These are phyloP conservation scores for Tupiocoris notatus DNA, from an alignment of 2,888 invertebrate species.

Conservation along the genomic window DNA sequence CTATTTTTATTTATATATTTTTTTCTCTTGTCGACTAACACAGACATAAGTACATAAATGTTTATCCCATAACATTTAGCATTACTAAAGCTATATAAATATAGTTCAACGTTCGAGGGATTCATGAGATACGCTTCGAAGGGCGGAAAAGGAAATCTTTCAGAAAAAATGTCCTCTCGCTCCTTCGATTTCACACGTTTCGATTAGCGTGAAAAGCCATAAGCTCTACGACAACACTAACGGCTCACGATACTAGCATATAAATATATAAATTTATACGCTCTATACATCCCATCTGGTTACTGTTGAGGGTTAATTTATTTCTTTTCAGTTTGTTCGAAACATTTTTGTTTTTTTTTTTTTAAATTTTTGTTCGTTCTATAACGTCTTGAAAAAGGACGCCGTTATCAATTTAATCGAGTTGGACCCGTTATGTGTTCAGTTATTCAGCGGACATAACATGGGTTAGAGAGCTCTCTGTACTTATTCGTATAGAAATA, in stretches of 20 bases:
- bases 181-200: background rate
- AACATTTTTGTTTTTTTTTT: background rate
- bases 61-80: constrained; percentile 28
- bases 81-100: constrained; percentile 35
- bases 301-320: too few relatives aligned
- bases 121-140: background rate
- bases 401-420: background rate
- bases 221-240: background rate
- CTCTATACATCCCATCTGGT: too few relatives aligned
- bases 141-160: too few relatives aligned
- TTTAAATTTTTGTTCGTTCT: background rate
- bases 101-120: constrained; percentile 21
- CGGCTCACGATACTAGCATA: background rate
- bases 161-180: too few relatives aligned
- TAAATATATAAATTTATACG: background rate
- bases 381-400: too few relatives aligned
- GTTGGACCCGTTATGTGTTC: background rate
- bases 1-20: too few relatives aligned
- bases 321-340: background rate
- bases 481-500: constrained; percentile 11
- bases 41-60: constrained; percentile 45
- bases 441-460: constrained; percentile 25
- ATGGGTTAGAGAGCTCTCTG: constrained; percentile 38
- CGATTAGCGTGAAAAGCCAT: background rate
- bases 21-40: constrained; percentile 36